These are phyloP conservation scores for Tipula helvola DNA, from an alignment of 2,888 invertebrate genomes.

Conservation along the genomic window DNA sequence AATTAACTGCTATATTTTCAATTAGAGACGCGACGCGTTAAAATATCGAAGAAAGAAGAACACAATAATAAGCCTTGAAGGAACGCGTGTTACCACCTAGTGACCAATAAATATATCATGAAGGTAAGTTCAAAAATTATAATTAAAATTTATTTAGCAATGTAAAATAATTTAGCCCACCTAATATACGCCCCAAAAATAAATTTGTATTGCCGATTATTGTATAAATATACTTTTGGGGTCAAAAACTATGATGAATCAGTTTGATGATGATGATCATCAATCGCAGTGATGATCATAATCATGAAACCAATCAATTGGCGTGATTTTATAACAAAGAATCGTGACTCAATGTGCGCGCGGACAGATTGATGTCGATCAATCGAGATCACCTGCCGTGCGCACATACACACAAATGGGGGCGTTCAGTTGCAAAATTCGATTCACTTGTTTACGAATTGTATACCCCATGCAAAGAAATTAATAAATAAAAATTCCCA, in stretches of 20 bases:
- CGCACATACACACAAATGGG: neutral
- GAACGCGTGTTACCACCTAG: neutral
- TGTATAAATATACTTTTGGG: neutral
- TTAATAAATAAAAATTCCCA: conserved; percentile 4
- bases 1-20: neutral
- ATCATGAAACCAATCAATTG: neutral
- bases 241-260: neutral
- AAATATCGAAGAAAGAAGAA: neutral
- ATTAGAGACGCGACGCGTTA: neutral
- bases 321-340: neutral
- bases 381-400: neutral
- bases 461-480: neutral
- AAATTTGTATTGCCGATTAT: neutral
- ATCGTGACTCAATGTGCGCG: conserved; percentile 5
- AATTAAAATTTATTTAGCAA: neutral
- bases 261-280: neutral
- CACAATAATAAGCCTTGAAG: neutral
- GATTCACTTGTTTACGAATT: conserved; percentile 4
- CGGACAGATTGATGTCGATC: conserved; percentile 8
- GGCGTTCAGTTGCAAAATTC: conserved; percentile 9
- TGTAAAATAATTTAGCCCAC: neutral
- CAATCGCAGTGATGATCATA: neutral
- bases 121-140: neutral
- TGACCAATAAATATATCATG: neutral
- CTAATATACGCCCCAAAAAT: neutral